Percentiles rank a stretch among this genome's conserved stretches.
These are phyloP conservation scores for Drosophila bifasciata DNA, from an alignment of 1,140 invertebrate genomes.

Conservation along the genomic window DNA sequence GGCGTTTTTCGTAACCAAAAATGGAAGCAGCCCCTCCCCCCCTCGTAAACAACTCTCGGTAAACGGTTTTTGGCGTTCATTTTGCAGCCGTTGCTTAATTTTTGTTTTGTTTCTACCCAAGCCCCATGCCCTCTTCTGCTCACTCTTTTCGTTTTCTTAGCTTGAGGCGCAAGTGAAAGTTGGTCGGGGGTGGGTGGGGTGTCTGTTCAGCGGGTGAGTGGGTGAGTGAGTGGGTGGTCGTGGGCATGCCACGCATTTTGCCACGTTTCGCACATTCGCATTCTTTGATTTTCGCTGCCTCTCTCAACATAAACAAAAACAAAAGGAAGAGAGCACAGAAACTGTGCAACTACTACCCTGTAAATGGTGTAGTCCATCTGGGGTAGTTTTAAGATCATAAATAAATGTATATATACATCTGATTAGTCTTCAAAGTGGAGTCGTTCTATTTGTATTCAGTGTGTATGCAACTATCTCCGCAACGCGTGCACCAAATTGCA, in stretches of 20 bases:
- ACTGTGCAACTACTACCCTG: constrained; percentile 15
- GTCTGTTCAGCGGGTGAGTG: not conserved
- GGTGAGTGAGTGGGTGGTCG: not conserved
- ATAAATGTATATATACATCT: too few species aligned
- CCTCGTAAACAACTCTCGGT: constrained; percentile 76
- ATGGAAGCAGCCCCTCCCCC: too few species aligned
- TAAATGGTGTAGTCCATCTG: too few species aligned
- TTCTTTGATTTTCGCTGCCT: constrained; percentile 57
- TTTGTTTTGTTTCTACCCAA: constrained; percentile 34
- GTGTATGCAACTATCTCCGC: too few species aligned
- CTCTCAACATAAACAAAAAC: too few species aligned
- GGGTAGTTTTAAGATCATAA: too few species aligned
- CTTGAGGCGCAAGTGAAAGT: constrained; percentile 74
- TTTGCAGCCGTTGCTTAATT: constrained; percentile 79
- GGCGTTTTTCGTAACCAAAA: constrained; percentile 24
- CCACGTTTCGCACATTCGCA: constrained; percentile 59
- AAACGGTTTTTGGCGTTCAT: constrained; percentile 77
- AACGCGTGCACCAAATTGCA: too few species aligned
- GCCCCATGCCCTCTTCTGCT: constrained; percentile 8
- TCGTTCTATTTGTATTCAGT: too few species aligned
- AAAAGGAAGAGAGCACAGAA: constrained; percentile 9
- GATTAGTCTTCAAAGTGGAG: too few species aligned
- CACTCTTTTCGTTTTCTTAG: constrained; percentile 37
- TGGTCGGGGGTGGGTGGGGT: not conserved
- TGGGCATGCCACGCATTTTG: constrained; percentile 49